Percentiles rank a stretch among this genome's conserved stretches.
phyloP scores from a whole-genome alignment of 2,113 vertebrate genomes.

The Tor tambroides region DNA sequence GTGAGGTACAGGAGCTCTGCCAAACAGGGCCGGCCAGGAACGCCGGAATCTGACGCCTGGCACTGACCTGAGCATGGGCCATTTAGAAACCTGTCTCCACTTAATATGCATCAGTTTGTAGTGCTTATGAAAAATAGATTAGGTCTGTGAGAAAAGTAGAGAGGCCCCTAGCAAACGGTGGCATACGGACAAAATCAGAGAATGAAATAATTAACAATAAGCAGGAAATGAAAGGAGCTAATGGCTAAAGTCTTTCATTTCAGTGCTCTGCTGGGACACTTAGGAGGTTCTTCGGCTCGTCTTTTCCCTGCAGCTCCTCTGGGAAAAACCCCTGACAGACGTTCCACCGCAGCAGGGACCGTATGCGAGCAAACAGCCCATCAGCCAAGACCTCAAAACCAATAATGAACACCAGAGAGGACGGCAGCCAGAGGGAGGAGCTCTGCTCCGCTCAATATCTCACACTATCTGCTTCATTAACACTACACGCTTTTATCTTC shows the following conservation, averaged over 20 bases:
- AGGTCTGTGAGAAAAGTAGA: slow-evolving; percentile 37
- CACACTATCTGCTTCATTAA: slow-evolving; percentile 6
- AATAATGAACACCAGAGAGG: slow-evolving; percentile 21
- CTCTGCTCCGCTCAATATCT: background rate
- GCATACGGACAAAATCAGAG: slow-evolving; percentile 39
- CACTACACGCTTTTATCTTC: background rate
- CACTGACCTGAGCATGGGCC: slow-evolving; percentile 43
- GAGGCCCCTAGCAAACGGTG: background rate
- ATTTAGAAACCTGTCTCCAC: slow-evolving; percentile 33
- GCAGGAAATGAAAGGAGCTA: slow-evolving; percentile 8
- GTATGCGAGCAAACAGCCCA: background rate
- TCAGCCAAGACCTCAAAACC: slow-evolving; percentile 21
- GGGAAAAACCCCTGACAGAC: slow-evolving; percentile 22
- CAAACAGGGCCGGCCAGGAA: slow-evolving; percentile 14
- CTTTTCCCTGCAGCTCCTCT: slow-evolving; percentile 37
- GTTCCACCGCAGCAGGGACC: background rate
- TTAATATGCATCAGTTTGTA: slow-evolving; percentile 56
- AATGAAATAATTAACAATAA: slow-evolving; percentile 4
- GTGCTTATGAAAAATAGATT: slow-evolving; percentile 58
- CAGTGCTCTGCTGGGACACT: background rate
- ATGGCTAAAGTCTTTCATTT: slow-evolving; percentile 51
- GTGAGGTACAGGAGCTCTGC: background rate
- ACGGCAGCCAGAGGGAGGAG: background rate
- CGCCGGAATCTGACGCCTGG: background rate
- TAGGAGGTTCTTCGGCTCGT: slow-evolving; percentile 43